These are phyloP conservation scores for Eurystomus gularis DNA, from an alignment of 2,113 vertebrate genomes.

Conservation along the genomic window DNA sequence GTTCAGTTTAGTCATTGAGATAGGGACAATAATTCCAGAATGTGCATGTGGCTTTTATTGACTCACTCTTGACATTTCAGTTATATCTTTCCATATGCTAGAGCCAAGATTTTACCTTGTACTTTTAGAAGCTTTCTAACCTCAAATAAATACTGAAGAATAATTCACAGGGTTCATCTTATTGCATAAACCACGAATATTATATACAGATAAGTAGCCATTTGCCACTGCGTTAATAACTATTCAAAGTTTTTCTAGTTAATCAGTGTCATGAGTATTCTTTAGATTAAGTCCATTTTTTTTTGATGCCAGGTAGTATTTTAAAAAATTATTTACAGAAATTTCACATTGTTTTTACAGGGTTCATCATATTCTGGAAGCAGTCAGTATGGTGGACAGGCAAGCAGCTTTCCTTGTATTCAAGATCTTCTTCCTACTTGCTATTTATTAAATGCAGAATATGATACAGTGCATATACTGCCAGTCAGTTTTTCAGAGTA, in stretches of 20 bases:
- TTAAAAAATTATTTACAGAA: neutral
- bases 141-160: neutral
- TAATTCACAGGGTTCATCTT: neutral
- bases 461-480: neutral
- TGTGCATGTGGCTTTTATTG: neutral
- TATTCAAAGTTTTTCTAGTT: neutral
- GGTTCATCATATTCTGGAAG: conserved; percentile 5
- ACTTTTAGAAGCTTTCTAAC: neutral
- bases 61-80: neutral
- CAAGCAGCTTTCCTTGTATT: conserved; percentile 15
- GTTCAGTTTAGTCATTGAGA: neutral
- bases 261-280: neutral
- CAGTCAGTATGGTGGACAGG: conserved; percentile 51
- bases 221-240: neutral
- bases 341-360: neutral
- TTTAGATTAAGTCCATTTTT: neutral
- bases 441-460: neutral
- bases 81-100: neutral
- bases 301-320: neutral
- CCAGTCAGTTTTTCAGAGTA: neutral
- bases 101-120: neutral
- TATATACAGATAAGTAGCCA: neutral
- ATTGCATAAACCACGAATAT: neutral
- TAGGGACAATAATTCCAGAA: neutral
- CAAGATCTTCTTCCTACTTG: neutral